A percentile compares a stretch with the other conserved stretches of the same genome.
phyloP scores from a whole-genome alignment of 2,797 vertebrate species.

The Enteromius mattozi region DNA sequence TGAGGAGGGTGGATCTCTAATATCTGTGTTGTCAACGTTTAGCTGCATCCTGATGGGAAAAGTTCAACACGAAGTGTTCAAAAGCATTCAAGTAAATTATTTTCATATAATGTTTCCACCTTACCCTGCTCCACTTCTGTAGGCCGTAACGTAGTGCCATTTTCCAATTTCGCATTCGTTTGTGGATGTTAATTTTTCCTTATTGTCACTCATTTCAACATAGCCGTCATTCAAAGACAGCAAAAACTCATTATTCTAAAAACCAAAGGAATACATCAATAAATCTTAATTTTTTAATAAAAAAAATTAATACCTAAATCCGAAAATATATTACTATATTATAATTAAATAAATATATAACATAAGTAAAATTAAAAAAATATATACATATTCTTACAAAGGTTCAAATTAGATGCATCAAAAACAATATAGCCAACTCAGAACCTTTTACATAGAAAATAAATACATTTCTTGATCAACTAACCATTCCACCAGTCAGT shows the following conservation, averaged over 20 bases:
- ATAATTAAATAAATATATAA: not conserved
- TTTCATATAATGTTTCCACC: not conserved
- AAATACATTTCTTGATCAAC: not conserved
- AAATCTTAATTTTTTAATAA: too few relatives aligned
- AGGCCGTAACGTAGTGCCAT: constrained; percentile 74
- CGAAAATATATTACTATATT: not conserved
- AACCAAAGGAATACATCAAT: constrained; percentile 26
- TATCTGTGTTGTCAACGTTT: constrained; percentile 65
- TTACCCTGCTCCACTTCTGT: constrained; percentile 60
- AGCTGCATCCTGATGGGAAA: constrained; percentile 67
- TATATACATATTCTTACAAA: not conserved
- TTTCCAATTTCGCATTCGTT: constrained; percentile 66
- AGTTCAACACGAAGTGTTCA: not conserved
- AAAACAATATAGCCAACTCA: not conserved
- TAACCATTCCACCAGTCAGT: constrained; percentile 62
- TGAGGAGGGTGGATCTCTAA: constrained; percentile 5
- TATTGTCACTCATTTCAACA: constrained; percentile 60
- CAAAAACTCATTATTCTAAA: constrained; percentile 53
- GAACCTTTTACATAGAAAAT: not conserved
- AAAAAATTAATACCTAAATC: not conserved
- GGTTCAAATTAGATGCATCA: not conserved
- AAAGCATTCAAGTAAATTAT: not conserved
- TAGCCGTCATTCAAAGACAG: constrained; percentile 67
- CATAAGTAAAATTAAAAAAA: not conserved
- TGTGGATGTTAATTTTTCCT: constrained; percentile 62